These are phyloP conservation scores for Lampropteryx suffumata DNA, from an alignment of 2,888 invertebrate genomes.

Conservation along the genomic window DNA sequence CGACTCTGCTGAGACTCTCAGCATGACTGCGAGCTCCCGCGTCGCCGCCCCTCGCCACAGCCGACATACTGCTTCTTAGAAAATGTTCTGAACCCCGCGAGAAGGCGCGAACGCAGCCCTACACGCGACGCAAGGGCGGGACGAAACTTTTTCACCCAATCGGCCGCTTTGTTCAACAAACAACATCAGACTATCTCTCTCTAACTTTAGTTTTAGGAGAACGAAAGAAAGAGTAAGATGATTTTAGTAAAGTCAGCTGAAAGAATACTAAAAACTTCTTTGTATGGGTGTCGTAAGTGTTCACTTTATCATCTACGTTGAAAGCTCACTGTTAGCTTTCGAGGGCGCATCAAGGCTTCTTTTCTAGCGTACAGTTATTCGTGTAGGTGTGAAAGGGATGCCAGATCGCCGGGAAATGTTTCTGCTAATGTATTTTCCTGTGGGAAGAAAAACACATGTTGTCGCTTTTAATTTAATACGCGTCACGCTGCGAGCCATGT, in stretches of 20 bases:
- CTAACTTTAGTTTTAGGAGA: slow-evolving; percentile 27
- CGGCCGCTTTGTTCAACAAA: slow-evolving; percentile 42
- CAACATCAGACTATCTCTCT: slow-evolving; percentile 49
- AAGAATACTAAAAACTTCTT: slow-evolving; percentile 69
- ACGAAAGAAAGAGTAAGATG: slow-evolving; percentile 43
- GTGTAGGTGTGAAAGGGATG: slow-evolving; percentile 51
- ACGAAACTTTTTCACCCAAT: slow-evolving; percentile 76
- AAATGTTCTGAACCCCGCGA: slow-evolving; percentile 63
- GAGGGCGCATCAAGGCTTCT: slow-evolving; percentile 63
- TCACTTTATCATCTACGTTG: slow-evolving; percentile 81
- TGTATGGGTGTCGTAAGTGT: slow-evolving; percentile 77
- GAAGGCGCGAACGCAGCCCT: slow-evolving; percentile 76
- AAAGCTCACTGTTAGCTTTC: slow-evolving; percentile 77
- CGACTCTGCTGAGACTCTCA: slow-evolving; percentile 78
- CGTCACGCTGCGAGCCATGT: slow-evolving; percentile 76
- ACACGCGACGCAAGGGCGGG: slow-evolving; percentile 65
- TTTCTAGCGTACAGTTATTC: slow-evolving; percentile 37
- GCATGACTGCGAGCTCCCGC: slow-evolving; percentile 82
- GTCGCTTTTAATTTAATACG: slow-evolving; percentile 82
- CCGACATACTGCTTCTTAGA: slow-evolving; percentile 79
- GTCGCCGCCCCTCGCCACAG: slow-evolving; percentile 75
- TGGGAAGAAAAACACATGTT: slow-evolving; percentile 83
- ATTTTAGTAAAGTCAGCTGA: slow-evolving; percentile 44
- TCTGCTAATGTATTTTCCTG: slow-evolving; percentile 81
- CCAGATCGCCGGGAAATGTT: slow-evolving; percentile 68